Evolutionary conservation across 2,888 invertebrate species (phyloP), one percentile per base, ranked within the genome.

Genomic region (Ctenicera cuprea): DNA sequence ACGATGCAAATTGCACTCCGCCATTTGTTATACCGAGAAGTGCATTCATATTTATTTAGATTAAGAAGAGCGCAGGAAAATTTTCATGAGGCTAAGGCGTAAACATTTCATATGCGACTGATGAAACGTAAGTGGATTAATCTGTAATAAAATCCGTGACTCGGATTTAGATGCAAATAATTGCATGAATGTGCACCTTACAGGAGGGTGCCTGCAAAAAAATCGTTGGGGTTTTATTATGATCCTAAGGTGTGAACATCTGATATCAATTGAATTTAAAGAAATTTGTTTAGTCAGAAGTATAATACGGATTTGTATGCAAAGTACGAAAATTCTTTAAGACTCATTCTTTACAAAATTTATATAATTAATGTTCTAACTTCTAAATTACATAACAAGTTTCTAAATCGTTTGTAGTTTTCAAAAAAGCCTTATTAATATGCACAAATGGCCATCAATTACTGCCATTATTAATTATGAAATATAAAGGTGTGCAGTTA

Each of bases 401-500:
- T 14, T 41, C 7, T 14, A 41, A 41, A n/a, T 41, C 4, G n/a
- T 41, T 41, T n/a, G 7, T 14, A 41, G 41, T 1, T 5, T 33
- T 33, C 7, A 33, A 33, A 33, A 33, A 48, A 30, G 54, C 1
- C 26, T 54, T 54, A 54, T 54, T 20, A 54, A 54, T 30, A n/a
- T 30, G 26, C 14, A 22, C 30, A 54, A 54, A 0, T 54, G 30
- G 30, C 38, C 22, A 59, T 59, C 38, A 59, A 38, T 59, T 59
- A 59, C n/a, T 59, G 38, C 16, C 59, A 41, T 4, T 20, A 59
- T 38, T 59, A 59, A 37, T 59, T 59, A 59, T 38, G 38, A 37
- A 59, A 37, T 59, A 38, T 41, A 59, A 59, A 59, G 59, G 59
- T 59, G 33, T 59, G 38, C 33, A 22, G 38, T 18, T 38, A 38